Evolutionary conservation across 1,140 invertebrate genomes (phyloP), one percentile per base, ranked within the genome.

Genomic region (Drosophila seguyi): DNA sequence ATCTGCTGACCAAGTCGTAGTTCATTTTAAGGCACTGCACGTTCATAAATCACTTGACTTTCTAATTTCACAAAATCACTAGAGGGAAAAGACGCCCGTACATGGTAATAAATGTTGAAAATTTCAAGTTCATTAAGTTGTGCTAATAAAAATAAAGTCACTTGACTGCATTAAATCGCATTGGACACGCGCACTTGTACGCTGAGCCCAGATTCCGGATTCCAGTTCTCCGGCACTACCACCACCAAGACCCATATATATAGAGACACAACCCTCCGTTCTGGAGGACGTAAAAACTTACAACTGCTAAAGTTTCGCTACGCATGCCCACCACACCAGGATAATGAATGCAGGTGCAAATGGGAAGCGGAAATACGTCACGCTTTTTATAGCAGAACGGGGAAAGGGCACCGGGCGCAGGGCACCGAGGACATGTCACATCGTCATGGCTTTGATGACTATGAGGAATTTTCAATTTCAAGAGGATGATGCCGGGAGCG

Each of bases 61-160:
- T 87, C 80, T 88, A 87, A 85, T 85, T 86, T 85, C 65, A 39
- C 45, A 45, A 61, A 77, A 65, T 76, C 75, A 39, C 52, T 6
- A 20, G 22, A 44, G 38, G 31, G 20, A 63, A 57, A 34, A 44
- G 42, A 7, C 48, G 22, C 18, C 41, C 53, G 47, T 41, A 71
- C 58, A 72, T 73, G 56, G 79, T 83, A 83, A 91, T 91, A 84
- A 91, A 91, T 91, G 88, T 78, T 87, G 55, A 53, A 79, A 78
- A 59, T 79, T 91, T 91, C 87, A 74, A 91, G 88, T 91, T 87
- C 87, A 91, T 91, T 91, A 90, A 90, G 83, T 91, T 91, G 73
- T 87, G 87, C 87, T 91, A 91, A 91, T 87, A 91, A 79, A 81
- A 87, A 84, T 91, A 83, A 86, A 87, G 72, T 90, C 74, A 91